Evolutionary conservation across 2,888 invertebrate genomes (phyloP).

Genomic region (Ernsta delagoae): DNA sequence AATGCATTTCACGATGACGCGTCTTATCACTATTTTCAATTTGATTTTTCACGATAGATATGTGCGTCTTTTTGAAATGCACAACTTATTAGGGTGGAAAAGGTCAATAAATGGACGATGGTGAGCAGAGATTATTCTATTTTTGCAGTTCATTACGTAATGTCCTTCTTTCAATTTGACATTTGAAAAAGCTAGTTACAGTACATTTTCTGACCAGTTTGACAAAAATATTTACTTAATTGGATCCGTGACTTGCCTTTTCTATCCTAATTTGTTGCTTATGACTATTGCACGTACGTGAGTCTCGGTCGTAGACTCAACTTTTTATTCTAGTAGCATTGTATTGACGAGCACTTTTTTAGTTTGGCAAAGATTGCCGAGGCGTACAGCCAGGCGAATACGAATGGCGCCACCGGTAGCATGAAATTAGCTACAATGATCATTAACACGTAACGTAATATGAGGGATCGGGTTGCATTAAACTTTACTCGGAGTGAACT

Average conservation of each 20-base stretch:
- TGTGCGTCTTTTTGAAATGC: neutral
- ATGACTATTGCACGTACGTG: constrained; percentile 22
- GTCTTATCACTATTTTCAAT: neutral
- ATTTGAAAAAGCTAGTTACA: no score
- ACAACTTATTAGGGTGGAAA: constrained; percentile 3
- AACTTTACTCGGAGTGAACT: constrained; percentile 34
- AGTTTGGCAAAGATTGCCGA: constrained; percentile 2
- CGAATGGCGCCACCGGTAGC: constrained; percentile 36
- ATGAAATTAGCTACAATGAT: constrained; percentile 38
- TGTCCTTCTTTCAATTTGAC: no score
- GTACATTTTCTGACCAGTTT: no score
- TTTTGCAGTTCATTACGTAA: no score
- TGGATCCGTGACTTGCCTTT: constrained; percentile 18
- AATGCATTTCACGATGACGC: constrained; percentile 20
- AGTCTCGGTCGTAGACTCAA: constrained; percentile 19
- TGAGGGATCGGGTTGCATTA: constrained; percentile 33
- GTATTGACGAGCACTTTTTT: constrained; percentile 8
- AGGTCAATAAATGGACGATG: neutral
- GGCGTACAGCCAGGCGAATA: constrained; percentile 18
- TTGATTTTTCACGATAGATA: neutral
- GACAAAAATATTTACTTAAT: neutral
- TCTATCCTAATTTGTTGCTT: constrained; percentile 22
- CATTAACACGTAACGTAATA: constrained; percentile 37
- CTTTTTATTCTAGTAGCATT: constrained; percentile 11
- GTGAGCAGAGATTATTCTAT: no score